A percentile compares a stretch with the other conserved stretches of the same genome.
Conservation (phyloP, 1,140 invertebrate genomes). For the Rhyacophila brunnea region DNA sequence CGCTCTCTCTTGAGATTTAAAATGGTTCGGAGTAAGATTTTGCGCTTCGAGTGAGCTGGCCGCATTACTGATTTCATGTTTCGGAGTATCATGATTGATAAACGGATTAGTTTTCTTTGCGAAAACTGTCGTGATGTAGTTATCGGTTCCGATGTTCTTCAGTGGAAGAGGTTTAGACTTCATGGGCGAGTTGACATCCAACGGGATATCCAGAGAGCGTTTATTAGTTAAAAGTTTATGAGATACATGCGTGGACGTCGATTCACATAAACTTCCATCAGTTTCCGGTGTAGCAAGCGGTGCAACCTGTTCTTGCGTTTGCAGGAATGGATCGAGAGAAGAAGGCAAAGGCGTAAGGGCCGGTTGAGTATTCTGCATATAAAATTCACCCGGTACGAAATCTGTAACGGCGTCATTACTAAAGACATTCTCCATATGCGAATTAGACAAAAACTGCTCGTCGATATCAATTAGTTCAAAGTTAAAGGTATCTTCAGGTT, state of each 20-base stretch:
- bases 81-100: conserved; percentile 24
- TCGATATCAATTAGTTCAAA: conserved; percentile 79
- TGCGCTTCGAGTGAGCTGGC: conserved; percentile 9
- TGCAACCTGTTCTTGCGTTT: conserved; percentile 46
- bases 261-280: conserved; percentile 57
- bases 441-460: conserved; percentile 47
- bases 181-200: conserved; percentile 44
- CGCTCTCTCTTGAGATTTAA: conserved; percentile 50
- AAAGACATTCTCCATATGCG: conserved; percentile 11
- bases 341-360: conserved; percentile 39
- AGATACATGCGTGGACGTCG: conserved; percentile 49
- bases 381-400: conserved; percentile 53
- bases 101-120: conserved; percentile 33
- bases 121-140: conserved; percentile 64
- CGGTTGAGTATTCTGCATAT: conserved; percentile 40
- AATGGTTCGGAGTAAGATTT: conserved; percentile 46
- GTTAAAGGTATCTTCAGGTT: conserved; percentile 70
- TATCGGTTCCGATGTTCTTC: conserved; percentile 65
- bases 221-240: conserved; percentile 49
- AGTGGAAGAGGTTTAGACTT: conserved; percentile 57
- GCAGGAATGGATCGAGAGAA: conserved; percentile 45
- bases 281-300: conserved; percentile 63
- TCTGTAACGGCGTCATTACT: conserved; percentile 41
- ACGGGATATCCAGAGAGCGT: conserved; percentile 46
- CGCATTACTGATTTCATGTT: conserved; percentile 18